Conservation (phyloP, 1,140 invertebrate species). For the Caenorhabditis inopinata region DNA sequence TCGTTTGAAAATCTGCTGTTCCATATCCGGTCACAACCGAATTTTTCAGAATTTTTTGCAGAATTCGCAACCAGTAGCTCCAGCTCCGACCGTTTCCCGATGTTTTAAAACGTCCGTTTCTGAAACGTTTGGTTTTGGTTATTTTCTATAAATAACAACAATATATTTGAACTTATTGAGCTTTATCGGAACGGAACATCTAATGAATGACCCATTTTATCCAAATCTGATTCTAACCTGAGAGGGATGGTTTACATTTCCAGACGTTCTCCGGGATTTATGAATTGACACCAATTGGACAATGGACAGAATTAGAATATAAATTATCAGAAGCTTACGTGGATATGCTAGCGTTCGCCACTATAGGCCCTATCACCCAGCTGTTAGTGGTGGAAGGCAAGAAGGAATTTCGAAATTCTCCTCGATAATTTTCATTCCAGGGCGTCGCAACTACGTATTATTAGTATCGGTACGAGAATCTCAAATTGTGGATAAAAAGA, state of each 20-base stretch:
- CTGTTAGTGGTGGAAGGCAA: constrained; percentile 45
- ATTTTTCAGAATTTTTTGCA: too few species aligned
- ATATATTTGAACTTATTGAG: too few species aligned
- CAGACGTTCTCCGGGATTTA: constrained; percentile 47
- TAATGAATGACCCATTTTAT: too few species aligned
- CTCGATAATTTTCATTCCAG: background rate
- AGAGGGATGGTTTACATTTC: background rate
- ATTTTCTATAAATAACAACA: too few species aligned
- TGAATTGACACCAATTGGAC: constrained; percentile 40
- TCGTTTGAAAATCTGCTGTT: too few species aligned
- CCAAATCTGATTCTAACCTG: too few species aligned
- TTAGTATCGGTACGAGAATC: constrained; percentile 45
- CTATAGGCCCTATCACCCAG: constrained; percentile 48
- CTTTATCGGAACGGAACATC: too few species aligned
- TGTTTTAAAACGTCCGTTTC: too few species aligned
- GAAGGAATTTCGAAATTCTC: background rate
- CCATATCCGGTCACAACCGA: too few species aligned
- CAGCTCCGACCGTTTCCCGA: too few species aligned
- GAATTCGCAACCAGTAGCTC: too few species aligned
- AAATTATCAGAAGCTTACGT: constrained; percentile 42
- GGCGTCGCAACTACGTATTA: constrained; percentile 37
- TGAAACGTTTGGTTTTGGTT: too few species aligned
- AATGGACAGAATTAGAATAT: constrained; percentile 46
- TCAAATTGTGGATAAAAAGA: constrained; percentile 40
- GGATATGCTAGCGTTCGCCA: constrained; percentile 43